Evolutionary conservation across 2,113 vertebrate genomes (phyloP), one percentile per base, ranked within the genome.

Genomic region (Lethenteron camtschaticum): DNA sequence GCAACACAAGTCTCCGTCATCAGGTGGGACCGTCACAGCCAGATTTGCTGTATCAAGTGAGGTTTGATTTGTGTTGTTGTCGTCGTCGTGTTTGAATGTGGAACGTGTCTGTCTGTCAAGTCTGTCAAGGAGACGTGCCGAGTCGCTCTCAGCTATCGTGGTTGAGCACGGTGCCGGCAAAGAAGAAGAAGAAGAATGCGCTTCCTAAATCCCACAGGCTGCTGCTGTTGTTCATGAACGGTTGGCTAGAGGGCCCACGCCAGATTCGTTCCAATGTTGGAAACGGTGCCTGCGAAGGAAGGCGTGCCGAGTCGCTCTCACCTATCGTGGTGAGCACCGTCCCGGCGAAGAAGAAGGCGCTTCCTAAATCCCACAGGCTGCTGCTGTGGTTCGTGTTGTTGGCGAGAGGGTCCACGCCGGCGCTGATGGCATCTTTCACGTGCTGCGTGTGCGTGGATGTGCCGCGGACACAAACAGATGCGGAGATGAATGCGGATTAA

Each of bases 271-370:
- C 24, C 3, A 24, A 24, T 24, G 24, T 24, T 41, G 41, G 41
- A 6, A 41, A 6, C 41, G 41, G 41, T 41, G 41, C 6, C 41
- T 41, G 41, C 3, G 41, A 41, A 41, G 4, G 41, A 41, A 41
- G 41, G 41, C 41, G 41, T 41, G 41, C 41, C 41, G 41, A 41
- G 41, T 41, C 8, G 63, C n/a, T 16, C 2, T 57, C 73, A 88
- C 88, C 88, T 68, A 92, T 88, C 70, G 88, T 92, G 73, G 87
- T 90, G 75, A 92, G 87, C 76, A 90, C 85, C 73, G 88, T 89
- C 69, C 89, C 89, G 63, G 86, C 87, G 79, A 92, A 92, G 82
- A 92, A 89, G 77, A 88, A 85, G 18, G 86, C 82, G 1, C 83
- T 86, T 70, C 82, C 78, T 69, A 85, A 72, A 77, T 87, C 82